Evolutionary conservation across 1,140 invertebrate genomes (phyloP), one percentile per base, ranked within the genome.

Genomic region (Polypedilum vanderplanki): DNA sequence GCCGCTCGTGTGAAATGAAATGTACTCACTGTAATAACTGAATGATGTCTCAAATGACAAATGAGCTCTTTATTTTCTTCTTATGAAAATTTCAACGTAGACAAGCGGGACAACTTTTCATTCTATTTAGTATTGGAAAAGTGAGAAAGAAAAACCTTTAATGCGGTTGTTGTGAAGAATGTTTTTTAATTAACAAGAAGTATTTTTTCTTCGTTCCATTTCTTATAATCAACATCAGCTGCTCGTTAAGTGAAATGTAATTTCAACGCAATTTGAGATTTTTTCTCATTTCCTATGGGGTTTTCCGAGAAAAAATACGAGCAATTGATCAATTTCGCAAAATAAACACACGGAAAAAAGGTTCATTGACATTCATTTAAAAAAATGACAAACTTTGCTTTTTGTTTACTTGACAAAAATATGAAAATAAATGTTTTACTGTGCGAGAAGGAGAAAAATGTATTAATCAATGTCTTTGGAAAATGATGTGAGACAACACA

Each of bases 21-120:
- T 33, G 41, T 46, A 46, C 41, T 46, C 41, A 12, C 41, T 46
- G 15, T 46, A 57, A 12, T 57, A 12, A 57, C 46, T 57, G 46
- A 57, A 57, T 57, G 46, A 57, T 57, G 46, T 57, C 46, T 57
- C 46, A 57, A 57, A 57, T 57, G 46, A 57, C 46, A 57, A 57
- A 57, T 57, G 46, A 57, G 46, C n/a, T 57, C 8, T 15, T 15
- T 15, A 12, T 12, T 57, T 57, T 15, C 10, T 57, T 12, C 12
- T n/a, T 57, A 12, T 4, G 41, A 57, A 57, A 57, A 15, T 57
- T 57, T 57, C 46, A 57, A 4, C n/a, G 12, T n/a, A 12, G 46
- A 15, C 12, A 57, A n/a, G n/a, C 46, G 46, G 24, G 24, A 57
- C 46, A 57, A 57, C 12, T 33, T 33, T 33, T 33, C 24, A 1